Conservation (phyloP, 1,140 invertebrate genomes). For the Euura saliciscinereae region DNA sequence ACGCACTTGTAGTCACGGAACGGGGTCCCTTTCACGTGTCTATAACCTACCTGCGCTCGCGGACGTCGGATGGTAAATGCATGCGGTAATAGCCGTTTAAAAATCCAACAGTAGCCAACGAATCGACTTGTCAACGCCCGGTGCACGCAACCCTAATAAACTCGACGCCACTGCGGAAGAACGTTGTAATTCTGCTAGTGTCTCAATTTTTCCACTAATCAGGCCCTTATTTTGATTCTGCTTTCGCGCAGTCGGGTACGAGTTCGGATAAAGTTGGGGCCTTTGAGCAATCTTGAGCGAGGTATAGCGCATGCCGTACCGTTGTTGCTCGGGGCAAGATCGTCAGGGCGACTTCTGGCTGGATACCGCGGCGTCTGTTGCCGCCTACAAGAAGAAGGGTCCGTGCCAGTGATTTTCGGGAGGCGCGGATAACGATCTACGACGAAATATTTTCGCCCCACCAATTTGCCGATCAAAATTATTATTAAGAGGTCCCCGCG, state of each 20-base stretch:
- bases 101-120: not conserved
- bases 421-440: conserved; percentile 54
- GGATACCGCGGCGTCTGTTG: not conserved
- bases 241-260: too few species aligned
- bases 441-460: conserved; percentile 52
- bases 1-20: not conserved
- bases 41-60: not conserved
- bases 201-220: not conserved
- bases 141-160: not conserved
- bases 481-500: conserved; percentile 56
- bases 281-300: too few species aligned
- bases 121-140: conserved; percentile 6
- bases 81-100: not conserved
- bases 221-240: not conserved
- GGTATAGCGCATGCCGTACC: not conserved
- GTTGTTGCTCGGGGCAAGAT: not conserved
- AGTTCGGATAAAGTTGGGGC: too few species aligned
- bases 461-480: conserved; percentile 59
- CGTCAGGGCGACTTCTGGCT: not conserved
- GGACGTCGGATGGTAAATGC: not conserved
- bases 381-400: conserved; percentile 18
- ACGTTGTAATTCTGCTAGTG: not conserved
- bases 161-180: not conserved
- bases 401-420: conserved; percentile 18
- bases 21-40: not conserved